A percentile compares a stretch with the other conserved stretches of the same genome.
Evolutionary conservation across 2,888 invertebrate genomes (phyloP).

Genomic region (Globia sparganii): DNA sequence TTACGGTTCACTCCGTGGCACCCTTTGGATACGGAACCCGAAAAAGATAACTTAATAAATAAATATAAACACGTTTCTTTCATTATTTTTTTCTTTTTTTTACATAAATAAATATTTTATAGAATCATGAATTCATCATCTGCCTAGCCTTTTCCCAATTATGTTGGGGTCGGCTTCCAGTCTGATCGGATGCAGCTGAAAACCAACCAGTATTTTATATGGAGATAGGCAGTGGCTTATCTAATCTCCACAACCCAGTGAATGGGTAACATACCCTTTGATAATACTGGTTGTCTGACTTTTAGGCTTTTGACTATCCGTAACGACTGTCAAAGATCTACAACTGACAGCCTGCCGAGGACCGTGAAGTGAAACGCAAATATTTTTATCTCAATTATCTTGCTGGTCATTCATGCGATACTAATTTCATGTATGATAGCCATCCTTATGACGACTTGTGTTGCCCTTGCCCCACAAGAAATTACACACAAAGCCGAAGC

Average conservation of each 20-base stretch:
- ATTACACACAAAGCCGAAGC: conserved; percentile 5
- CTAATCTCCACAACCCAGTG: no score
- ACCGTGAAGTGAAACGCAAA: neutral
- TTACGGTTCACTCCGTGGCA: no score
- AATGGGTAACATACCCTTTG: neutral
- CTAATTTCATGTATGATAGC: neutral
- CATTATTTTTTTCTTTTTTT: no score
- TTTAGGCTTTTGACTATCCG: neutral
- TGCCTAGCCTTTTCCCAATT: neutral
- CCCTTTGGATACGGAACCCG: no score
- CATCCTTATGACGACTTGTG: conserved; percentile 1
- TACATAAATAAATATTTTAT: neutral
- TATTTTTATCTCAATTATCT: neutral
- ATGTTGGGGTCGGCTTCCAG: neutral
- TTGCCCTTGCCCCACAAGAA: conserved; percentile 26
- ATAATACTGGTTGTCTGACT: neutral
- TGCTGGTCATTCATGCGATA: neutral
- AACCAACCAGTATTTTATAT: no score
- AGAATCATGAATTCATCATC: neutral
- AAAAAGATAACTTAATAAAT: neutral
- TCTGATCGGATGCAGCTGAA: neutral
- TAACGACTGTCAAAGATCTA: neutral
- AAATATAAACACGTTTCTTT: neutral
- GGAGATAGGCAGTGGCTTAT: no score
- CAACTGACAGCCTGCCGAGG: neutral